Conservation (phyloP, 2,888 invertebrate species). For the Baccha elongata region DNA sequence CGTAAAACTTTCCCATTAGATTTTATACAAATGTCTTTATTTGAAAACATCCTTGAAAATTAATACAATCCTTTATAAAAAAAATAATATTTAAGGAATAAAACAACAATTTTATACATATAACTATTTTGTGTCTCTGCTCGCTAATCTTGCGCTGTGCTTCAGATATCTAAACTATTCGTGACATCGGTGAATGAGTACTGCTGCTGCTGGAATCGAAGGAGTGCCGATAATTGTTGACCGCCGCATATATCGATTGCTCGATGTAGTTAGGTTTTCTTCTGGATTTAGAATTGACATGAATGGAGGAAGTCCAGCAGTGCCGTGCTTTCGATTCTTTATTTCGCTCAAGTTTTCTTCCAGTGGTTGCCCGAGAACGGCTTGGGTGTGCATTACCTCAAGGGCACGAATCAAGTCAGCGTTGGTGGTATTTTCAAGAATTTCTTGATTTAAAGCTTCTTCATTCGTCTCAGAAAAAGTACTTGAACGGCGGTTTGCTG, state of each 20-base stretch:
- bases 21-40: no score
- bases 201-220: slow-evolving; percentile 76
- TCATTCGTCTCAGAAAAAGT: slow-evolving; percentile 80
- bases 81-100: not conserved
- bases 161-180: slow-evolving; percentile 82
- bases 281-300: slow-evolving; percentile 83
- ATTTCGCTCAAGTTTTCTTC: slow-evolving; percentile 26
- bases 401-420: slow-evolving; percentile 91
- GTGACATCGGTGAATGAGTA: slow-evolving; percentile 81
- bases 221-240: slow-evolving; percentile 79
- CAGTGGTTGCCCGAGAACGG: slow-evolving; percentile 77
- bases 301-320: slow-evolving; percentile 83
- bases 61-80: no score
- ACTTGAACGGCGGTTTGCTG: slow-evolving; percentile 77
- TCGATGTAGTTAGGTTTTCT: slow-evolving; percentile 76
- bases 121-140: slow-evolving; percentile 50
- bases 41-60: no score
- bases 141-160: slow-evolving; percentile 81
- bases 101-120: not conserved
- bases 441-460: slow-evolving; percentile 79
- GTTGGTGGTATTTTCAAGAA: slow-evolving; percentile 91
- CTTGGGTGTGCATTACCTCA: slow-evolving; percentile 86
- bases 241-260: slow-evolving; percentile 80
- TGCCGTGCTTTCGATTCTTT: slow-evolving; percentile 83
- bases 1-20: no score